These are phyloP conservation scores for Oreochromis grahami DNA, from an alignment of 2,797 vertebrate genomes.

Conservation along the genomic window DNA sequence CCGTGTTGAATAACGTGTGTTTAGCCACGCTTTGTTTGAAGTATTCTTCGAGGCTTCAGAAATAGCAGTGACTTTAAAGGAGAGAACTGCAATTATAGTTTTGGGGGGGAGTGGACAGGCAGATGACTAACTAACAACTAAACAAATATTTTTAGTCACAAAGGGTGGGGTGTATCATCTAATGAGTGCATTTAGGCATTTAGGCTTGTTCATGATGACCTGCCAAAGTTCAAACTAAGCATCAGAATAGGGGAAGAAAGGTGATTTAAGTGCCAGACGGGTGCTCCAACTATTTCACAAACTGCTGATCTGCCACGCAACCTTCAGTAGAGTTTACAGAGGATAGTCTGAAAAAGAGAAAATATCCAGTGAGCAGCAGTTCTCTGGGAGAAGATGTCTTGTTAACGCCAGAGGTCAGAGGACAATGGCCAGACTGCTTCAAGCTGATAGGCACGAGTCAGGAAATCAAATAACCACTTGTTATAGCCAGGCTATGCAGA, in stretches of 20 bases:
- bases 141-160: neutral
- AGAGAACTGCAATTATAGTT: neutral
- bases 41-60: neutral
- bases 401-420: neutral
- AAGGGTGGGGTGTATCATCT: neutral
- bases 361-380: neutral
- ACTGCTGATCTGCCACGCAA: neutral
- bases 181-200: neutral
- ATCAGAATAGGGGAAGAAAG: neutral
- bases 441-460: neutral
- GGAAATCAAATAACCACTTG: neutral
- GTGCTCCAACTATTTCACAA: neutral
- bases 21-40: neutral
- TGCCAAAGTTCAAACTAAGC: neutral
- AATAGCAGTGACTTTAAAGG: neutral
- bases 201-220: neutral
- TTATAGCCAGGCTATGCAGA: neutral
- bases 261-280: neutral
- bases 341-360: neutral
- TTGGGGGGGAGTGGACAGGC: neutral
- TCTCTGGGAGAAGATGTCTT: neutral
- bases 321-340: neutral
- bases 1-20: constrained; percentile 39
- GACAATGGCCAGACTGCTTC: neutral
- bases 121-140: neutral